phyloP scores from a whole-genome alignment of 2,888 invertebrate species.

The Onchidella celtica region DNA sequence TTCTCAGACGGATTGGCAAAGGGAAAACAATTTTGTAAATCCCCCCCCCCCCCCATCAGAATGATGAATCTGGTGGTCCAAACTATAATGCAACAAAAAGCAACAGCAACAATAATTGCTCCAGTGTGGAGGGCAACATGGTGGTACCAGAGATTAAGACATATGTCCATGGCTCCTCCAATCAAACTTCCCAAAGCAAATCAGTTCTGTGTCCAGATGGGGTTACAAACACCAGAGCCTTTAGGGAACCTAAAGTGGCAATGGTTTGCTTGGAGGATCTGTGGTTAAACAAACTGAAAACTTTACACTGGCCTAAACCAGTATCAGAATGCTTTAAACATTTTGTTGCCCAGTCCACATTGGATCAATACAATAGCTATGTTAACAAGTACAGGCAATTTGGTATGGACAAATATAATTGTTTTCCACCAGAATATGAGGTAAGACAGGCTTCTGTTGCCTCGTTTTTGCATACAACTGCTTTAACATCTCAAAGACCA shows the following conservation, averaged over 20 bases:
- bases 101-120: constrained; percentile 24
- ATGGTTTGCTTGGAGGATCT: not conserved
- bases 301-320: not conserved
- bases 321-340: not conserved
- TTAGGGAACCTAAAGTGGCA: not conserved
- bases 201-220: not conserved
- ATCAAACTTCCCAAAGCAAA: constrained; percentile 15
- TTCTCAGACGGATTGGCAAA: constrained; percentile 13
- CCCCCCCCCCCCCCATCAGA: constrained; percentile 19
- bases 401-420: not conserved
- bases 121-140: constrained; percentile 9
- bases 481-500: constrained; percentile 4
- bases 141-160: constrained; percentile 16
- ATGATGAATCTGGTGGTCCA: not conserved
- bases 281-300: not conserved
- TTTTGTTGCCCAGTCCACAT: not conserved
- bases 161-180: not conserved
- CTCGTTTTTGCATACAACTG: not conserved
- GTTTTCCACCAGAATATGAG: not conserved
- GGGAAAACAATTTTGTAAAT: constrained; percentile 28
- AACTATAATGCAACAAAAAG: not conserved
- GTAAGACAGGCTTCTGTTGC: not conserved
- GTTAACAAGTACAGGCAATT: not conserved
- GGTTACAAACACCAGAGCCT: not conserved
- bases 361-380: not conserved